Conservation (phyloP, 2,113 vertebrate species). For the Sorex araneus region DNA sequence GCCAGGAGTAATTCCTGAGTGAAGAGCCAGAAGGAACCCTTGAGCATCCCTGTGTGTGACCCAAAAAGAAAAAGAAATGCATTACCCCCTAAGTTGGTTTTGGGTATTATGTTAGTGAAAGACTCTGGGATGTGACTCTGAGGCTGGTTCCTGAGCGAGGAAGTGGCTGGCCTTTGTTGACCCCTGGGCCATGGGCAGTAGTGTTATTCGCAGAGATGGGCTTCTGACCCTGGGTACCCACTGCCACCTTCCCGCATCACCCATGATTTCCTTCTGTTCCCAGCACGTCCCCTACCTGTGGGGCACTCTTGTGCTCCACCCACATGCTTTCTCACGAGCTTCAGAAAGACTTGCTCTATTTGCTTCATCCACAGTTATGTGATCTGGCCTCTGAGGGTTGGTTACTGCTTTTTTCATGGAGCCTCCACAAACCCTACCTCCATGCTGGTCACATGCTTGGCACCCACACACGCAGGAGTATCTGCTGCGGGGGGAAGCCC, state of each 20-base stretch:
- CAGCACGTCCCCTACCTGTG: accelerated
- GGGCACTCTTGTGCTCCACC: neutral
- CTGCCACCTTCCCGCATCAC: neutral
- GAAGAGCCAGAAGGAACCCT: no score
- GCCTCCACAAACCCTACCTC: neutral
- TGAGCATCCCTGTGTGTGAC: no score
- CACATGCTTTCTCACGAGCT: neutral
- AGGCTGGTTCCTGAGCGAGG: neutral
- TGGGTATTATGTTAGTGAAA: neutral
- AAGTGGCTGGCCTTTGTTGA: accelerated
- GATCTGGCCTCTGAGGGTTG: neutral
- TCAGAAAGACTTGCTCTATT: neutral
- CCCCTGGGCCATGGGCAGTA: accelerated
- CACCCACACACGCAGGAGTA: neutral
- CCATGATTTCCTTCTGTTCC: neutral
- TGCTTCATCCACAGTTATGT: neutral
- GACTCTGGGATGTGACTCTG: neutral
- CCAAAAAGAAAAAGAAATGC: neutral
- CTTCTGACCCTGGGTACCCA: accelerated
- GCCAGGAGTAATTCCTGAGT: no score
- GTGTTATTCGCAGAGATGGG: neutral
- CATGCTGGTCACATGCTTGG: neutral
- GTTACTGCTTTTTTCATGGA: neutral
- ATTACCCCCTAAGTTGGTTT: neutral
- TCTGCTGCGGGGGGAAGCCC: neutral